Percentiles rank a stretch among this genome's conserved stretches.
Evolutionary conservation across 2,888 invertebrate genomes (phyloP).

Genomic region (Petrolisthes cinctipes): DNA sequence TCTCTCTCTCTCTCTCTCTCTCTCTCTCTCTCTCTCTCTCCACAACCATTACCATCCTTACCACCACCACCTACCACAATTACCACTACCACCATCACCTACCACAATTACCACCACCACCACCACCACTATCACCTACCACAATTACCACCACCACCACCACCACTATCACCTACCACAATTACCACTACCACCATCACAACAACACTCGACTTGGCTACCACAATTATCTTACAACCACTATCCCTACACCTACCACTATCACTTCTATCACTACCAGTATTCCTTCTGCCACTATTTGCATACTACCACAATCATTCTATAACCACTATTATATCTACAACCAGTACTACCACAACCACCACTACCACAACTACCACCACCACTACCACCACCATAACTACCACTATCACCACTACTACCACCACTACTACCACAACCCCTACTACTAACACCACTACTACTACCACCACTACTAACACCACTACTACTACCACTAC

Average conservation of each 20-base stretch:
- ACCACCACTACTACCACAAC: not conserved
- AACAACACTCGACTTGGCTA: not conserved
- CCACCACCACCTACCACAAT: not conserved
- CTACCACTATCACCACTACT: not conserved
- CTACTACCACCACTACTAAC: too few species aligned
- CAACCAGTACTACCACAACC: not conserved
- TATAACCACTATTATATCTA: not conserved
- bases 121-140: not conserved
- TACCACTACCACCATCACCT: not conserved
- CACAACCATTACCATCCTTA: not conserved
- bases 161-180: not conserved
- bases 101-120: not conserved
- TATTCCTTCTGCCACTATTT: not conserved
- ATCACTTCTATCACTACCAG: not conserved
- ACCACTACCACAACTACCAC: slow-evolving; percentile 8
- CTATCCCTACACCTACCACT: not conserved
- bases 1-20: not conserved
- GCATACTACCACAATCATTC: too few species aligned
- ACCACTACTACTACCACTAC: too few species aligned
- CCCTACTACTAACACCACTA: too few species aligned
- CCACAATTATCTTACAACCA: not conserved
- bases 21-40: not conserved
- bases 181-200: not conserved
- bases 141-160: not conserved
- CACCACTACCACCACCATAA: not conserved